Evolutionary conservation across 2,797 vertebrate species (phyloP), one percentile per base, ranked within the genome.

Genomic region (Cuniculus paca): DNA sequence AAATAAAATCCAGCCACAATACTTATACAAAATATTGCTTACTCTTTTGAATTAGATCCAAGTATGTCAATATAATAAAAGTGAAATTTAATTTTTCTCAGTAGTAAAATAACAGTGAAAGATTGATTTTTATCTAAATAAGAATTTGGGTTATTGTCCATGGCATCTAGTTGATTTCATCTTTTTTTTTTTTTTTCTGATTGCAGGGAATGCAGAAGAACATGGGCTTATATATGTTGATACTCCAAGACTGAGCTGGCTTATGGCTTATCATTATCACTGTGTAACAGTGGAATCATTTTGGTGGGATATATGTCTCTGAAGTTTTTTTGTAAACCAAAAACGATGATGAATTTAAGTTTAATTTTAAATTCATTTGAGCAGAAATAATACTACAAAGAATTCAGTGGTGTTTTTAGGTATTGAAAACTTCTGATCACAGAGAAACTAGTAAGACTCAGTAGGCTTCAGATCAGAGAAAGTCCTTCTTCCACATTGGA

Each of bases 341-440:
- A 92, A 87, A 75, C 22, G 45, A 85, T 75, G 42, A 86, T 88
- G 42, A 45, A 48, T 79, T 82, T 45, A 74, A 81, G 39, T 81
- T 95, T 82, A 95, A 94, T 94, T 96, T 95, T 90, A 92, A 88
- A 80, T 36, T 78, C 28, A 86, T 58, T 14, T 54, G 24, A 93
- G n/a, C 17, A 72, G 50, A 89, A 82, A 80, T 54, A 96, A 72
- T 8, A 78, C 48, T 91, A 20, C 54, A 68, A 89, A 54, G 26
- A 79, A 91, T 89, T 54, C 17, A 63, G 36, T 50, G 31, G 17
- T 80, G 16, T 82, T 94, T 13, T 6, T 34, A 48, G 68, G 13
- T 89, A 34, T 1, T 83, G 52, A 93, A 24, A 28, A 88, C 52
- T 91, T 93, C 72, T 81, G 22, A 52, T 94, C 19, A 14, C 28